Evolutionary conservation across 2,797 vertebrate species (phyloP), one percentile per base, ranked within the genome.

Genomic region (Pantherophis alleghaniensis): DNA sequence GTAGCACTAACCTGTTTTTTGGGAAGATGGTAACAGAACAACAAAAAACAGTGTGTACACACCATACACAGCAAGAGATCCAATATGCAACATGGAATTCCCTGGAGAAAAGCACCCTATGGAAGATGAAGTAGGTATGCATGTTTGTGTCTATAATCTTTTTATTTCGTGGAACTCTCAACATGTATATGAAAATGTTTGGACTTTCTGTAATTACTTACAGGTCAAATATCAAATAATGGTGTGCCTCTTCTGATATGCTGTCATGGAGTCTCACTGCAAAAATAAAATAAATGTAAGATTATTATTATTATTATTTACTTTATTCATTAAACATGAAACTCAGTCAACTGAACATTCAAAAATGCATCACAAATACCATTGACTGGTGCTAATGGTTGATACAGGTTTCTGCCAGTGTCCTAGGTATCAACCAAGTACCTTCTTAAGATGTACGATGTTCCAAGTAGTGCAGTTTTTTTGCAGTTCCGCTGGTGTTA

Each of bases 161-260:
- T 0, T 1, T 1, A 79, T 79, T 24, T 91, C 5, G 14, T 69
- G 92, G 28, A 89, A 92, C 51, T 90, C 4, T 24, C 91, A 91
- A 89, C 89, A 83, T 88, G 53, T 91, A 60, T 55, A 42, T 89
- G 57, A 91, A 9, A 12, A 60, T 63, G 42, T 66, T 53, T 47
- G 37, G 26, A 90, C 87, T 89, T 69, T 92, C 91, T 90, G 89
- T 37, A 86, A 47, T 91, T 95, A 98, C 98, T 98, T 97, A 98
- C 98, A 98, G 96, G 96, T 98, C 98, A 94, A 98, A 98, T 96
- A 98, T 98, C 97, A 98, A 97, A 95, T 98, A 98, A 94, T 98
- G 98, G 88, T 98, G 98, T 42, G 97, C 98, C 94, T 98, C 98
- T 94, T 98, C 98, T 0, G 98, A 98, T 97, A 98, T 98, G 96